Percentiles rank a stretch among this genome's conserved stretches.
Conservation (phyloP, 64 coral and sea anemone species). For the Anthopleura sola region DNA sequence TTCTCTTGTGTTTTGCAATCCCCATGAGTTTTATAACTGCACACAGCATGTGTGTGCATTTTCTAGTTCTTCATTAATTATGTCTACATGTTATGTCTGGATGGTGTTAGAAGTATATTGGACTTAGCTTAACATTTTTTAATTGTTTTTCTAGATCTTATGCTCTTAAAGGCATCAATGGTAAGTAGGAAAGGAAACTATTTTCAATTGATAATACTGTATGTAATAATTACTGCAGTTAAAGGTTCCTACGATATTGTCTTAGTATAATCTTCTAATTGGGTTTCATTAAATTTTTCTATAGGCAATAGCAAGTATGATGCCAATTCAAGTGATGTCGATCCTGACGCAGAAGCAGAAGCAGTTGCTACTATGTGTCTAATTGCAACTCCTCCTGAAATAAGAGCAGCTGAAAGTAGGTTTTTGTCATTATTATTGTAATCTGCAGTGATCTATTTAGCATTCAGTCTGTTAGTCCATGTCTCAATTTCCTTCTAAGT, state of each 20-base stretch:
- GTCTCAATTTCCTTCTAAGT: no score
- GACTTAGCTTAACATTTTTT: background rate
- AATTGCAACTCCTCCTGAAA: conserved; percentile 69
- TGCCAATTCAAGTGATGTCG: conserved; percentile 59
- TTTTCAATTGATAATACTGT: no score
- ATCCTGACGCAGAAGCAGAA: conserved; percentile 97
- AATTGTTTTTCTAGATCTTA: background rate
- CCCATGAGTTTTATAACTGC: no score
- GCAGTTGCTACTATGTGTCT: conserved; percentile 83
- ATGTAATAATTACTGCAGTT: background rate
- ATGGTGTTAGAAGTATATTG: no score
- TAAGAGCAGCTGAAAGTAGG: conserved; percentile 77
- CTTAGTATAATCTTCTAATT: background rate
- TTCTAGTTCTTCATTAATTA: no score
- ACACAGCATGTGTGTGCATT: no score
- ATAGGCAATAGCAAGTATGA: conserved; percentile 20
- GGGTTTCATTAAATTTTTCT: background rate
- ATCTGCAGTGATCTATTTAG: background rate
- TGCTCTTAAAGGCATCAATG: conserved; percentile 3
- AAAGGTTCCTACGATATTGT: background rate
- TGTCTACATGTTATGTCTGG: no score
- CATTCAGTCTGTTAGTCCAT: no score
- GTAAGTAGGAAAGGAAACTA: background rate
- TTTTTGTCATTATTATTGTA: background rate
- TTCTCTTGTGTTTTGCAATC: no score